Evolutionary conservation across 1,140 invertebrate genomes (phyloP), one percentile per base, ranked within the genome.

Genomic region (Microplitis demolitor): DNA sequence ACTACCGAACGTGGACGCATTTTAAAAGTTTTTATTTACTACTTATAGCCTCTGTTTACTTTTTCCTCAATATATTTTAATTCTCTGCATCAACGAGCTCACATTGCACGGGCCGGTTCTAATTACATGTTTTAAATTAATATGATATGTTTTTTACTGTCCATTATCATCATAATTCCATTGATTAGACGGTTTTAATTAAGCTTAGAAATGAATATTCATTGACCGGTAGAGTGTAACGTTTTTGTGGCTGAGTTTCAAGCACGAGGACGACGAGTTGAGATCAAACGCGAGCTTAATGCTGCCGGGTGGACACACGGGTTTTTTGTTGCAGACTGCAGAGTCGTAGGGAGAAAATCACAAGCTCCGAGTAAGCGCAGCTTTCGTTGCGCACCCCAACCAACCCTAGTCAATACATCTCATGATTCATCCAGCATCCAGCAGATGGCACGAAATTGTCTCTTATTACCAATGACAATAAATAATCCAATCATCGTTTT

Each of bases 331-430:
- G 82, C 81, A 82, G 80, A 87, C 85, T 87, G 84, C 84, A 80
- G 79, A 75, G 14, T 83, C 83, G 80, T 79, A 80, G 80, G 81
- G 83, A 80, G 75, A 79, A 79, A 81, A 80, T 83, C 81, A 80
- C 34, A 58, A 60, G 71, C 71, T 54, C 69, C 68, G 64, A 31
- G 24, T 24, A 70, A 75, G 86, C 85, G 86, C 86, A 87, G 82
- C 83, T 80, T 78, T 76, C 75, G 78, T 79, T 82, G 86, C 86
- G 86, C 86, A 87, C 84, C 56, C 16, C 24, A 58, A 60, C 39
- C 82, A 80, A 78, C 81, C 78, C 84, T 86, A 85, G 87, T 87
- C 86, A 87, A 87, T 87, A 87, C 85, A 82, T 85, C 83, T 81
- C 80, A 62, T 71, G 77, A 72, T 81, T 85, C 69, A 71, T 80